These are phyloP conservation scores for Prionailurus bengalensis DNA, from an alignment of 2,113 vertebrate genomes.

Conservation along the genomic window DNA sequence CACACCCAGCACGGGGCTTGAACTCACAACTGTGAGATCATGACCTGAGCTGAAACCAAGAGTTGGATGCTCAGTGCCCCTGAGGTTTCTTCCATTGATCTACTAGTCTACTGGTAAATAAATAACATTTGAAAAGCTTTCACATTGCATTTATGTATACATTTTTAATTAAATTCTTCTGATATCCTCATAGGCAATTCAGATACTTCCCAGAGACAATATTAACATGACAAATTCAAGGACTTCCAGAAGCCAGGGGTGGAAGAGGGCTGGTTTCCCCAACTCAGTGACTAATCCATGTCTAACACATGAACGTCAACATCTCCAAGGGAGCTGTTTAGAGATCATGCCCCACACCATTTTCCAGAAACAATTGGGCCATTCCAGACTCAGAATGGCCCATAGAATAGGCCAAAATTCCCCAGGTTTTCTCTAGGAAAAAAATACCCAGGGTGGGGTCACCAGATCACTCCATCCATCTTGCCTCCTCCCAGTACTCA, in stretches of 20 bases:
- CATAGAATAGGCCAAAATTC: not conserved
- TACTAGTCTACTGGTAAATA: not conserved
- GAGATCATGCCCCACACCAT: no score
- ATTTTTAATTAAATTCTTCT: not conserved
- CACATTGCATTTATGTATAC: not conserved
- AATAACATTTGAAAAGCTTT: not conserved
- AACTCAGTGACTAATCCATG: not conserved
- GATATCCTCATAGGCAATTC: not conserved
- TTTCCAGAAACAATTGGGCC: not conserved
- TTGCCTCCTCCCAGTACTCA: accelerated
- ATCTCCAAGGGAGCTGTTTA: no score
- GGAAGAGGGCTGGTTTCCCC: not conserved
- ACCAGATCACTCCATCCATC: accelerated
- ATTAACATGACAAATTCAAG: not conserved
- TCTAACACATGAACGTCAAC: not conserved
- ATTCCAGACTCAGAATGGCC: not conserved
- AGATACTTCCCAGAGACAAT: not conserved
- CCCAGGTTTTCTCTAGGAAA: not conserved
- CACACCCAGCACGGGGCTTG: no score
- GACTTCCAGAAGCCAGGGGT: not conserved
- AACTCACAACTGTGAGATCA: no score
- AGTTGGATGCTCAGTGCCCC: not conserved
- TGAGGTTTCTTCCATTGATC: not conserved
- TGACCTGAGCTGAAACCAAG: no score
- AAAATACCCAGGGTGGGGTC: not conserved